Base-by-base conservation (phyloP, 2,797 vertebrate species). In the Threskiornis aethiopicus region DNA sequence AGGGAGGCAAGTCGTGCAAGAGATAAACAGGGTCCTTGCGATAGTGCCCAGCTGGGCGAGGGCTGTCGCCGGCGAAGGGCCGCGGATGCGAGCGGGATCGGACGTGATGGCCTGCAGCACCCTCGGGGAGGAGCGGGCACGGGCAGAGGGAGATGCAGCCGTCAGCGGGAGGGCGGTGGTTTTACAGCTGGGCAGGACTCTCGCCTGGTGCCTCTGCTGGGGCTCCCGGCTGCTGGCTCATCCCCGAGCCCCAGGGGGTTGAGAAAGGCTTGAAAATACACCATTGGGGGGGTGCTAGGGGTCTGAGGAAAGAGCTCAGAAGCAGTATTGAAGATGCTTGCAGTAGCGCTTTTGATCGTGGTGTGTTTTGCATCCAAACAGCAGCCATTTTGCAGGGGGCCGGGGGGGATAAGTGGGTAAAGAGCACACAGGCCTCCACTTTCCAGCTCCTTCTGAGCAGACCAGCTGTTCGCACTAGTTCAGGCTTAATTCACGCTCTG, bases 301-400 rank as follows among this genome's bases (percentile, higher is more conserved):
- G 18, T 11, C 42, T 5, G 17, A 66, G 41, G 61, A 58, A 44
- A 28, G 37, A 18, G 7, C 64, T 51, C 20, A 20, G 59, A 26
- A 20, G 51, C 4, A 1, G 33, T 5, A 5, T 1, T 8, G 58
- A 55, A 13, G 59, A 6, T 11, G 59, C 24, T 42, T 26, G 39
- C 57, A 16, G n/a, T 26, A 8, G 4, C 0, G 0, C 31, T 84
- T 73, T 29, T 17, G 64, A 3, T n/a, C 0, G 0, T 11, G 7
- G 25, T 35, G 65, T n/a, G 22, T n/a, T 77, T 35, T n/a, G 35
- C n/a, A 44, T 35, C 69, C 13, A 11, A 67, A 44, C 20, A 41
- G 65, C 41, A 12, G 64, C 65, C 49, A 22, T 10, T 84, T 21
- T 52, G 37, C 37, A 61, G 24, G 24, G 37, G 26, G 28, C 4